phyloP scores from a whole-genome alignment of 1,140 invertebrate species.

The Cotesia vestalis region DNA sequence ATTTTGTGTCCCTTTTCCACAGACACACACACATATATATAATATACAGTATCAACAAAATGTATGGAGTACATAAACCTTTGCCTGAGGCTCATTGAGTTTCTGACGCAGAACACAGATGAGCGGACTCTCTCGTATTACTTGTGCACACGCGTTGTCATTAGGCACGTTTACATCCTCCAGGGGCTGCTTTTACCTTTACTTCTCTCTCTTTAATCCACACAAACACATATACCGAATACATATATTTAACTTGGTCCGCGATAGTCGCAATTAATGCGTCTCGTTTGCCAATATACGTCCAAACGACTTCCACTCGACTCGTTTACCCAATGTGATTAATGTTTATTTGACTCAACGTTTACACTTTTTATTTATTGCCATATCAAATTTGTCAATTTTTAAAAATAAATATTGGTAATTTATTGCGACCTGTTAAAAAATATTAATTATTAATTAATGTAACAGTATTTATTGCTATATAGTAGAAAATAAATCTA shows the following conservation, averaged over 20 bases:
- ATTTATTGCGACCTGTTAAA: too few relatives aligned
- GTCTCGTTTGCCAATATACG: constrained; percentile 34
- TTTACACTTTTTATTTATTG: constrained; percentile 20
- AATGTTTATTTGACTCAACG: constrained; percentile 15
- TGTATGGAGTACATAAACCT: constrained; percentile 14
- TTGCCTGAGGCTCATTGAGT: not conserved
- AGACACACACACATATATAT: too few relatives aligned
- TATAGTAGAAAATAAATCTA: too few relatives aligned
- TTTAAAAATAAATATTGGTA: not conserved
- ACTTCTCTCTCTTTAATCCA: constrained; percentile 11
- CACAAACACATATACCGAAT: not conserved
- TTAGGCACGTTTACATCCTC: constrained; percentile 33
- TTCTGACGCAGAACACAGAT: constrained; percentile 25
- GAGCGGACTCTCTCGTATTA: constrained; percentile 35
- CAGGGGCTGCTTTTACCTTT: not conserved
- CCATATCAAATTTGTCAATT: constrained; percentile 6
- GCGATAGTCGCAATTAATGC: constrained; percentile 33
- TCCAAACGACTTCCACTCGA: not conserved
- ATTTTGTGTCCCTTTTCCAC: too few relatives aligned
- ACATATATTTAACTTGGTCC: not conserved
- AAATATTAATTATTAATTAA: too few relatives aligned
- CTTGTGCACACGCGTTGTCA: constrained; percentile 36
- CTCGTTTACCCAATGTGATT: constrained; percentile 16
- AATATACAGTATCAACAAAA: too few relatives aligned
- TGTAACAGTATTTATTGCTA: too few relatives aligned